These are phyloP conservation scores for Sebastes nivosus DNA, from an alignment of 2,797 vertebrate species.

Conservation along the genomic window DNA sequence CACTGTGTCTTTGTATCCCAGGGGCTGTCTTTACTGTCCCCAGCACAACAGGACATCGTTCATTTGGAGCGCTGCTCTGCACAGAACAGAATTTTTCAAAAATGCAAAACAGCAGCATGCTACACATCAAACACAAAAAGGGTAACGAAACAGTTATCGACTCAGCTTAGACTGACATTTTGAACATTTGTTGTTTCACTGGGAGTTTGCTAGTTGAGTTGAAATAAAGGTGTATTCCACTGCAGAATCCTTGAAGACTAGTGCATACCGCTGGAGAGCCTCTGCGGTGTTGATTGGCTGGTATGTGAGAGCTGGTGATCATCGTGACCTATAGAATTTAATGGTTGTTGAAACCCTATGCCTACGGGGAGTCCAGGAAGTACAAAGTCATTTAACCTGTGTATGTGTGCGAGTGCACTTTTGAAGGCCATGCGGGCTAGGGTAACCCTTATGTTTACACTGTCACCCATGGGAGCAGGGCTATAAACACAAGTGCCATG, in stretches of 20 bases:
- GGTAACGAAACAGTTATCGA: background rate
- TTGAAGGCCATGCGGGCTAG: background rate
- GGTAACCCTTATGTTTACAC: constrained; percentile 14
- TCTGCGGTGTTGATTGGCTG: constrained; percentile 30
- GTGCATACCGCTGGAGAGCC: background rate
- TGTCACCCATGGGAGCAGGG: background rate
- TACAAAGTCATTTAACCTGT: constrained; percentile 21
- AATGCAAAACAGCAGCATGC: background rate
- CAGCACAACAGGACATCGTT: too few relatives aligned
- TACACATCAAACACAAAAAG: background rate
- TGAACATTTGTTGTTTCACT: background rate
- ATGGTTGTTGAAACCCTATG: constrained; percentile 36
- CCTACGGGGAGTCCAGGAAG: background rate
- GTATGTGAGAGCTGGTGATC: constrained; percentile 27
- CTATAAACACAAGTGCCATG: background rate
- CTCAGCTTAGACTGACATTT: background rate
- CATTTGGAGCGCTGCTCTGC: too few relatives aligned
- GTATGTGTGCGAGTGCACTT: background rate
- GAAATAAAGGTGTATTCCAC: background rate
- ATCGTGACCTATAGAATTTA: constrained; percentile 34
- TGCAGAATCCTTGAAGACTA: background rate
- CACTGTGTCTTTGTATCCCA: too few relatives aligned
- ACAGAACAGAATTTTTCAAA: too few relatives aligned
- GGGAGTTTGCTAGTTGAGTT: background rate
- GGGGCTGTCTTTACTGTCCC: too few relatives aligned